Conservation (phyloP, 2,888 invertebrate genomes). For the Lithophane ornitopus region DNA sequence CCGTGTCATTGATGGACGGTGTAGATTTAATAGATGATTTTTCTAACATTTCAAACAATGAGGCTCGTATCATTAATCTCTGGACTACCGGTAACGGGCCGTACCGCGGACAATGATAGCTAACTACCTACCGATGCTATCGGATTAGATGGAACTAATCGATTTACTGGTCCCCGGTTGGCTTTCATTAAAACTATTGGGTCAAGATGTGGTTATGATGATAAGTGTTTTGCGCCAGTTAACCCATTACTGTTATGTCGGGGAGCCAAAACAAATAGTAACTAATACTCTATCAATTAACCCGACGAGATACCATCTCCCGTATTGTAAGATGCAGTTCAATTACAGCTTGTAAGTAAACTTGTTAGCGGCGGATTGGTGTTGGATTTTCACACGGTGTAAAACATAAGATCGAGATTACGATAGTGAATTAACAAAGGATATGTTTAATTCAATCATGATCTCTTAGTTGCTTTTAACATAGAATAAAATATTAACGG, state of each 20-base stretch:
- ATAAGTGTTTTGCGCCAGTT: constrained; percentile 76
- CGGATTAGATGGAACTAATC: constrained; percentile 84
- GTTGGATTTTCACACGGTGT: constrained; percentile 59
- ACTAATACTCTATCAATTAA: constrained; percentile 65
- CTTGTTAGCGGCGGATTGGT: constrained; percentile 49
- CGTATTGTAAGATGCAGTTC: constrained; percentile 63
- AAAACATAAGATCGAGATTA: constrained; percentile 45
- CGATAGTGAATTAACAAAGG: constrained; percentile 41
- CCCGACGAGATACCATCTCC: constrained; percentile 56
- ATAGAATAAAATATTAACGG: constrained; percentile 2
- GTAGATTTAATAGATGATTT: constrained; percentile 83
- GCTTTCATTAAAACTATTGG: constrained; percentile 86
- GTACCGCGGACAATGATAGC: constrained; percentile 80
- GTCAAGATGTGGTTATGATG: constrained; percentile 78
- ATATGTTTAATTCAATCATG: constrained; percentile 26
- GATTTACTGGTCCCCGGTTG: constrained; percentile 80
- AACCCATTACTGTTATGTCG: constrained; percentile 71
- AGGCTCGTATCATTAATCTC: constrained; percentile 85
- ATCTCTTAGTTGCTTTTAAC: constrained; percentile 7
- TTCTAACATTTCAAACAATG: constrained; percentile 86
- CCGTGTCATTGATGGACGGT: constrained; percentile 72
- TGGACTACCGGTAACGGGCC: constrained; percentile 83
- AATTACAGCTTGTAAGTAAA: constrained; percentile 63
- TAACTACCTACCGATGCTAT: constrained; percentile 85
- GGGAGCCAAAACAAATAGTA: constrained; percentile 64